A percentile compares a stretch with the other conserved stretches of the same genome.
phyloP scores from a whole-genome alignment of 92 coral and sea anemone genomes.

The Parazoanthus atlanticus region DNA sequence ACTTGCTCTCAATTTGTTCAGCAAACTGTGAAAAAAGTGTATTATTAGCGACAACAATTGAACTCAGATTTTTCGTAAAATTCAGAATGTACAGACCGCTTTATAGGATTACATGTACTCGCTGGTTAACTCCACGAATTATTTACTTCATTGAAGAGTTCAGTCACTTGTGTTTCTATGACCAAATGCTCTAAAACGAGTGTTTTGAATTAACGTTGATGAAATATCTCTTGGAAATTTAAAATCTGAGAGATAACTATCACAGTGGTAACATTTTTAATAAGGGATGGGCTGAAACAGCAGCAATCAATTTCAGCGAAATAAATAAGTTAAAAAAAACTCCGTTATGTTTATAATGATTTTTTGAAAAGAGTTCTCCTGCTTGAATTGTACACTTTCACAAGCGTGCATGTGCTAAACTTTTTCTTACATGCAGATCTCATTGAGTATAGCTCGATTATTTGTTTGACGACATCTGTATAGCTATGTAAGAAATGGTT shows the following conservation, averaged over 20 bases:
- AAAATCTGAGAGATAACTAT: not conserved
- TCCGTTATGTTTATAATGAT: too few relatives aligned
- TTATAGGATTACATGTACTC: not conserved
- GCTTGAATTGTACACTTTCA: not conserved
- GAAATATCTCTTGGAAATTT: too few relatives aligned
- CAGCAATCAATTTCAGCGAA: too few relatives aligned
- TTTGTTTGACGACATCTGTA: not conserved
- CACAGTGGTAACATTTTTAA: not conserved
- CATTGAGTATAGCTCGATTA: not conserved
- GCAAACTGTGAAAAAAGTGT: too few relatives aligned
- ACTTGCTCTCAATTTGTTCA: not conserved
- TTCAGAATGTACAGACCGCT: not conserved
- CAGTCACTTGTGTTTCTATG: not conserved
- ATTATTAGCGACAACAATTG: not conserved
- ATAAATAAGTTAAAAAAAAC: too few relatives aligned
- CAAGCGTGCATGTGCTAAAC: not conserved
- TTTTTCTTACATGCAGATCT: too few relatives aligned
- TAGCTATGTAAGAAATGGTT: not conserved
- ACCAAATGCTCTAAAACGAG: too few relatives aligned
- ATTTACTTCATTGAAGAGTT: not conserved
- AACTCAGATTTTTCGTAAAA: too few relatives aligned
- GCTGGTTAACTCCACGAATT: not conserved
- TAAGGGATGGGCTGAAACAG: too few relatives aligned
- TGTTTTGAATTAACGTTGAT: too few relatives aligned
- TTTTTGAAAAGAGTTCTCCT: not conserved